Base-by-base conservation (phyloP, 1,140 invertebrate genomes). In the Zaprionus kolodkinae region DNA sequence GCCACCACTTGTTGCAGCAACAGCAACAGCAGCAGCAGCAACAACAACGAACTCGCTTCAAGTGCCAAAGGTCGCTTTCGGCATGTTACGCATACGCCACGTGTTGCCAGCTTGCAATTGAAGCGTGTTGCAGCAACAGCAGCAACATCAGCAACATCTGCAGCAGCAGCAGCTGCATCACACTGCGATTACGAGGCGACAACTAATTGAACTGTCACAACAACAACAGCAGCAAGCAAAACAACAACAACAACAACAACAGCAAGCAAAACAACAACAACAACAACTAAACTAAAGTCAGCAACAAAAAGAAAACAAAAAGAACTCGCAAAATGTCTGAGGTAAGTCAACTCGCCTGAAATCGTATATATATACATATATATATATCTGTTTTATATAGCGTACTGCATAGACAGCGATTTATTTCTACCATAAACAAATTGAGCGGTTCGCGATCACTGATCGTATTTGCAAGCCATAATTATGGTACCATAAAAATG, bases 1-100 rank as follows among this genome's bases (percentile, higher is more conserved):
- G 79, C 76, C 83, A 87, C 76, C 83, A 87, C 83, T 87, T 87
- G 83, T 87, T 87, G 83, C 83, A 86, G 67, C 72, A 72, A 38
- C 15, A 9, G 72, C 85, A 79, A 68, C 80, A 78, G 73, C 76
- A 70, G 45, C 74, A 33, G 12, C 38, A 67, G 63, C 63, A 15
- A 0, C 43, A 36, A 36, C 55, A 30, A 15, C 81, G 81, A 84
- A 84, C 81, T 84, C 68, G 69, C 79, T 66, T 61, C 72, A 84
- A 77, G 74, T 70, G 60, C 45, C 21, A 21, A 27, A 45, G 15
- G 43, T 0, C 40, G 45, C 66, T 40, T 40, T 17, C 40, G 62
- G 65, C 40, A 54, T 62, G 54, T 65, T 68, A 77, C 81, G 57
- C 81, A 79, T 79, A 84, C 81, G 76, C 76, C 81, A 76, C 74